These are phyloP conservation scores for Andrena bucephala DNA, from an alignment of 2,888 invertebrate genomes.

Conservation along the genomic window DNA sequence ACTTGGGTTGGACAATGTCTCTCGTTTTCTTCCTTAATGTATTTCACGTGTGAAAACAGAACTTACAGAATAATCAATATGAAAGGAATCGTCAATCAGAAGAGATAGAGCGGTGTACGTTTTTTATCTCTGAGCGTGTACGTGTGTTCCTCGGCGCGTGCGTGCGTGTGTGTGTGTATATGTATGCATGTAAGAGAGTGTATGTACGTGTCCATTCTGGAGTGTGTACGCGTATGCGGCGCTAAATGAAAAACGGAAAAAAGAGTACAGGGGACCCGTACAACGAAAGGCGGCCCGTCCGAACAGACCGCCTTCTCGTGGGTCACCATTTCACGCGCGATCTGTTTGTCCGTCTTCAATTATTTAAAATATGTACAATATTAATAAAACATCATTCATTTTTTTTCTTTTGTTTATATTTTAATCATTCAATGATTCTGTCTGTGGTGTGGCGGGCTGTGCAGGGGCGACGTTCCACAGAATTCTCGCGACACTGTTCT, in stretches of 20 bases:
- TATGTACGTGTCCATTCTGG: constrained; percentile 44
- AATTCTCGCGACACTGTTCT: constrained; percentile 56
- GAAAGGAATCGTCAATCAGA: constrained; percentile 83
- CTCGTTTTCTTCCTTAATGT: constrained; percentile 78
- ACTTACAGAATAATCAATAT: constrained; percentile 83
- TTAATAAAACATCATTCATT: constrained; percentile 78
- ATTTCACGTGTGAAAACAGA: constrained; percentile 82
- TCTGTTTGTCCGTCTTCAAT: constrained; percentile 81
- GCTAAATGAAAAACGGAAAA: constrained; percentile 78
- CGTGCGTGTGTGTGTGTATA: constrained; percentile 50
- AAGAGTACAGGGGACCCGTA: constrained; percentile 73
- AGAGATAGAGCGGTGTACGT: constrained; percentile 79
- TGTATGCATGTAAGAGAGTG: constrained; percentile 47
- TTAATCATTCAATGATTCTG: constrained; percentile 79
- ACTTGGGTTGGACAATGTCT: constrained; percentile 85
- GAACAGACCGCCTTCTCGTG: constrained; percentile 67
- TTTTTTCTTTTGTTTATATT: constrained; percentile 71
- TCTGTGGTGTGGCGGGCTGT: constrained; percentile 77
- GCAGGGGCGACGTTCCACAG: constrained; percentile 72
- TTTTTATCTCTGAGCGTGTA: constrained; percentile 58
- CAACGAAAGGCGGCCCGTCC: constrained; percentile 65
- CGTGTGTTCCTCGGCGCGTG: constrained; percentile 61
- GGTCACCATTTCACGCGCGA: constrained; percentile 79
- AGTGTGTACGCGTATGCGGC: constrained; percentile 73
- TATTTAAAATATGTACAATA: constrained; percentile 84